Evolutionary conservation across 2,113 vertebrate species (phyloP).

Genomic region (Montifringilla adamsi): DNA sequence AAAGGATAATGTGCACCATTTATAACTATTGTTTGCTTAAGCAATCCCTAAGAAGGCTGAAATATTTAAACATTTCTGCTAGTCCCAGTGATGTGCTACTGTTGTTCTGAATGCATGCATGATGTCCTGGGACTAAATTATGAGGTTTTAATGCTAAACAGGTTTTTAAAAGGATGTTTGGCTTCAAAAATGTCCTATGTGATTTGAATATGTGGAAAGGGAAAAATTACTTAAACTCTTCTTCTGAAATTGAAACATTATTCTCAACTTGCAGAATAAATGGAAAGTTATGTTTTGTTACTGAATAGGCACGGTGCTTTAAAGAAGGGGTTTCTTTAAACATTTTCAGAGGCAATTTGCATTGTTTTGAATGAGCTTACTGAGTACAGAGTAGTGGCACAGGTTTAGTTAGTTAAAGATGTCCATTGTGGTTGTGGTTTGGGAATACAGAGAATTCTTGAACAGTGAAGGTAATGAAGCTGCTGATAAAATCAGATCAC

Average conservation of each 20-base stretch:
- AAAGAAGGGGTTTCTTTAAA: background rate
- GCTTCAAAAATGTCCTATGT: background rate
- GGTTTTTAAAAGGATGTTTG: background rate
- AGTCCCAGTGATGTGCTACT: background rate
- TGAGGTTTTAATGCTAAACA: background rate
- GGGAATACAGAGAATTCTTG: background rate
- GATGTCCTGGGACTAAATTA: background rate
- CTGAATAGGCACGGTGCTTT: background rate
- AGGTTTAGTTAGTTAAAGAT: background rate
- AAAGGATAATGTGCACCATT: background rate
- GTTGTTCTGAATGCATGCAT: background rate
- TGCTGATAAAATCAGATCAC: background rate
- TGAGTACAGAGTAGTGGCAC: background rate
- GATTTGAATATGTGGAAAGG: background rate
- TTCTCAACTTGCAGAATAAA: constrained; percentile 5
- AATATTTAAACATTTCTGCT: background rate
- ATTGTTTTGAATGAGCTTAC: background rate
- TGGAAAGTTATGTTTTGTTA: background rate
- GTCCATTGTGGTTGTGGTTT: background rate
- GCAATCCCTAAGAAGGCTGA: background rate
- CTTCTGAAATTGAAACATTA: background rate
- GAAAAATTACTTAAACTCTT: background rate
- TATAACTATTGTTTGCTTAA: background rate
- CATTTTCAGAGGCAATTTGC: background rate
- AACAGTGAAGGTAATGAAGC: background rate